These are phyloP conservation scores for Cataglyphis cursor DNA, from an alignment of 2,888 invertebrate species.

Conservation along the genomic window DNA sequence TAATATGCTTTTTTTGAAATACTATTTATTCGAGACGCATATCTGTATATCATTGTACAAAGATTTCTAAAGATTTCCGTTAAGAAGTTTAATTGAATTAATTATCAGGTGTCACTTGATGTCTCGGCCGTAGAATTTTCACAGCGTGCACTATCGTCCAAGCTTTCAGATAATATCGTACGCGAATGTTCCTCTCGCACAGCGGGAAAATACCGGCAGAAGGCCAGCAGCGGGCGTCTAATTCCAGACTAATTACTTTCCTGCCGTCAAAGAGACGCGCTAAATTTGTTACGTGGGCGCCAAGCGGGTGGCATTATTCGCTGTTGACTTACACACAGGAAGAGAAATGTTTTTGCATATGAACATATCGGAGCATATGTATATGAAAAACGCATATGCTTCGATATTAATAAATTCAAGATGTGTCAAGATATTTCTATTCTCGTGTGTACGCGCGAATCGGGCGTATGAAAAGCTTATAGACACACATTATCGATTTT, in stretches of 20 bases:
- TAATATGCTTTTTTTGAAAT: not conserved
- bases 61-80: not conserved
- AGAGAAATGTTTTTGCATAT: slow-evolving; percentile 1
- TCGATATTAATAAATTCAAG: not conserved
- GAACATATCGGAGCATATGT: not conserved
- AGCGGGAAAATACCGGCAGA: slow-evolving; percentile 46
- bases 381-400: not conserved
- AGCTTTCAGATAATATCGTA: slow-evolving; percentile 12
- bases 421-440: too few relatives aligned
- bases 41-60: not conserved
- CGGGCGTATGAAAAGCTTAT: slow-evolving; percentile 49
- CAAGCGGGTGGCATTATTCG: slow-evolving; percentile 63
- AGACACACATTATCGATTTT: not conserved
- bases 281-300: slow-evolving; percentile 79
- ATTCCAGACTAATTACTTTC: slow-evolving; percentile 80
- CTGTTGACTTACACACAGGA: slow-evolving; percentile 31
- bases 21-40: not conserved
- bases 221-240: slow-evolving; percentile 71
- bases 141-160: not conserved
- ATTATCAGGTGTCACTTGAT: not conserved
- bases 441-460: slow-evolving; percentile 50
- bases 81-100: slow-evolving; percentile 17
- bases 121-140: slow-evolving; percentile 6
- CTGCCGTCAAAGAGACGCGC: slow-evolving; percentile 80
- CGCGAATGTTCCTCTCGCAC: not conserved